These are phyloP conservation scores for Escarpia spicata DNA, from an alignment of 2,888 invertebrate genomes.

Conservation along the genomic window DNA sequence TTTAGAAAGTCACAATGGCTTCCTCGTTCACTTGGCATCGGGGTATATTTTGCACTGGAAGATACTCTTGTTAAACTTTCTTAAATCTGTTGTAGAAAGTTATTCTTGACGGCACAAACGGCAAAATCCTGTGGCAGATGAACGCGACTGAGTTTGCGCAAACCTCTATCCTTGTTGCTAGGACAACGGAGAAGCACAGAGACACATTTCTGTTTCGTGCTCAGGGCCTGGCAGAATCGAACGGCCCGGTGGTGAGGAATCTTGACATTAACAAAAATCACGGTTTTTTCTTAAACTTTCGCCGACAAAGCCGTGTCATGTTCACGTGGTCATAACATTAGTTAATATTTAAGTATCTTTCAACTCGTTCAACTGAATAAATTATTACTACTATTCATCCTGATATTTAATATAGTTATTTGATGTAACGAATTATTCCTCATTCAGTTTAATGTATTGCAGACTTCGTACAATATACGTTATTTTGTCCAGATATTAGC, in stretches of 20 bases:
- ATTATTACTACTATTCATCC: too few relatives aligned
- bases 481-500: neutral
- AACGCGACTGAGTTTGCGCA: conserved; percentile 49
- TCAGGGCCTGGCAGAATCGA: conserved; percentile 38
- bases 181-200: conserved; percentile 46
- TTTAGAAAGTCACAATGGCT: too few relatives aligned
- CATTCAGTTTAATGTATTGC: too few relatives aligned
- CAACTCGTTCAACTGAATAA: too few relatives aligned
- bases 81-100: conserved; percentile 44
- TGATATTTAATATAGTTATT: too few relatives aligned
- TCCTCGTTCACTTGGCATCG: too few relatives aligned
- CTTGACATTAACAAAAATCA: neutral
- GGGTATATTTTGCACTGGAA: too few relatives aligned
- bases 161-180: conserved; percentile 54
- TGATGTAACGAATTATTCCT: too few relatives aligned
- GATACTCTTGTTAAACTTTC: neutral
- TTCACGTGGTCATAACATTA: neutral
- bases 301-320: conserved; percentile 25
- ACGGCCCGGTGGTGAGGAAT: neutral
- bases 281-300: neutral
- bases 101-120: conserved; percentile 54
- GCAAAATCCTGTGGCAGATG: conserved; percentile 53
- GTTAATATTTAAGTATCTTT: too few relatives aligned
- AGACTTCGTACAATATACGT: neutral
- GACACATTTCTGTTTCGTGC: conserved; percentile 55